Evolutionary conservation across 2,113 vertebrate species (phyloP).

Genomic region (Setophaga kirtlandii): DNA sequence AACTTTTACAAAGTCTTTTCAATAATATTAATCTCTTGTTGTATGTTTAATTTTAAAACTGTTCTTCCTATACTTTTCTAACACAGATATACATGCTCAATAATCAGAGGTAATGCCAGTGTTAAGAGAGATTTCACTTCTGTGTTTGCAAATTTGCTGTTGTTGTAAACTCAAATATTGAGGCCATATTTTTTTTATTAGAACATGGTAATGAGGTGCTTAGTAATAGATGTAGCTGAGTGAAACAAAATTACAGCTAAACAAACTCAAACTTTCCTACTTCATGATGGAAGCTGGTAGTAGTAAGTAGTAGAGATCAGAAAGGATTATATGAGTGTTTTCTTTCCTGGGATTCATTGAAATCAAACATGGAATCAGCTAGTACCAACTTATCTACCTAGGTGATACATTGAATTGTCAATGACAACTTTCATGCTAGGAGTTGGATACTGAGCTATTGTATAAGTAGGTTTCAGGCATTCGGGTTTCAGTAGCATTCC

Average conservation of each 20-base stretch:
- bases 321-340: not conserved
- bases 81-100: not conserved
- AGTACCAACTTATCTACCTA: not conserved
- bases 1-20: not conserved
- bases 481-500: not conserved
- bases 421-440: not conserved
- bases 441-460: not conserved
- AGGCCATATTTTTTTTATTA: not conserved
- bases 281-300: not conserved
- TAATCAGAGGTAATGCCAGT: not conserved
- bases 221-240: not conserved
- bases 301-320: not conserved
- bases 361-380: not conserved
- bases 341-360: not conserved
- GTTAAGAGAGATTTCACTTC: not conserved
- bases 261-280: not conserved
- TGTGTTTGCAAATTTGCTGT: not conserved
- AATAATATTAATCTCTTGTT: not conserved
- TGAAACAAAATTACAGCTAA: not conserved
- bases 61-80: not conserved
- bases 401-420: not conserved
- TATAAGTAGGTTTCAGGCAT: not conserved
- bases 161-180: not conserved
- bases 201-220: not conserved
- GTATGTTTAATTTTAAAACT: not conserved